Conservation (phyloP, 2,797 vertebrate genomes). For the Poeciliopsis gracilis region DNA sequence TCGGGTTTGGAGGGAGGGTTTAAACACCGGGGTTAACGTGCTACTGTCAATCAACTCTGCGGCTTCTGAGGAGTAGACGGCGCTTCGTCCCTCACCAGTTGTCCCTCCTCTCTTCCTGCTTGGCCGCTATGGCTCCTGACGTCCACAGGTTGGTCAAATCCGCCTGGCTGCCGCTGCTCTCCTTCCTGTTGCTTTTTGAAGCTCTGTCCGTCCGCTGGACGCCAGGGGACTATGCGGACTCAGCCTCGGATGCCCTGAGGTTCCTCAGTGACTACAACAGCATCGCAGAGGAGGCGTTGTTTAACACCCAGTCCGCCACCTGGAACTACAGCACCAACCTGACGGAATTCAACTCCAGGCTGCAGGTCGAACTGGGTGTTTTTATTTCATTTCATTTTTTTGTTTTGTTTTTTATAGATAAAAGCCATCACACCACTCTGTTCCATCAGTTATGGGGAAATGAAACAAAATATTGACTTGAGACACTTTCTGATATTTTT, state of each 20-base stretch:
- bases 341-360: conserved; percentile 81
- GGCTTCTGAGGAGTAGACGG: conserved; percentile 42
- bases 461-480: no score
- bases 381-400: no score
- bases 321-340: conserved; percentile 94
- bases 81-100: conserved; percentile 51
- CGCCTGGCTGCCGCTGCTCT: conserved; percentile 59
- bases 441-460: no score
- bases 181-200: conserved; percentile 55
- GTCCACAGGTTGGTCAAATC: conserved; percentile 48
- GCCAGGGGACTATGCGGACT: conserved; percentile 55
- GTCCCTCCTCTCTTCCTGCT: conserved; percentile 18
- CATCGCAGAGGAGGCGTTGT: conserved; percentile 85
- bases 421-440: no score
- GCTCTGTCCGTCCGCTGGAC: conserved; percentile 67
- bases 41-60: conserved; percentile 74
- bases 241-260: conserved; percentile 27
- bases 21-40: conserved; percentile 73
- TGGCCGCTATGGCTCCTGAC: conserved; percentile 39
- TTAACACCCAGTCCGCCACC: conserved; percentile 82
- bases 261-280: conserved; percentile 84
- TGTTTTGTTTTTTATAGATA: no score
- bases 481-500: no score
- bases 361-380: conserved; percentile 81
- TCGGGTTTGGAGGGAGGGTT: conserved; percentile 50